Evolutionary conservation across 1,140 invertebrate species (phyloP), one percentile per base, ranked within the genome.

Genomic region (Elysia chlorotica): DNA sequence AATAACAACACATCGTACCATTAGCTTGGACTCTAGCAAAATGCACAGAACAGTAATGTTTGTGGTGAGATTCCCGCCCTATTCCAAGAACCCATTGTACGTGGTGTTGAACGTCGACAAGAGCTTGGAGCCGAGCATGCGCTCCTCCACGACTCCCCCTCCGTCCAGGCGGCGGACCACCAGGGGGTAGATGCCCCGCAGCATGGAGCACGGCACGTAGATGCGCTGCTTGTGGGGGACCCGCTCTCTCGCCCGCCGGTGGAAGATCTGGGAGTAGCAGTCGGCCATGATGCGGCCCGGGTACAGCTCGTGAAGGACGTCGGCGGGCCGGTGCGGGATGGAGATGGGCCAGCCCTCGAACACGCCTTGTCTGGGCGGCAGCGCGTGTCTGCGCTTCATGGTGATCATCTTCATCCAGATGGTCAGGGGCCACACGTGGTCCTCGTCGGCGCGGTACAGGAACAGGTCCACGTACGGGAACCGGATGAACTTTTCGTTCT

Each of bases 401-500:
- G 63, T 48, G n/a, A 65, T 35, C 61, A 61, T 37, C 35, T 72
- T 72, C 70, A 72, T 72, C 70, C 70, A 72, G 62, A 72, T 72
- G 19, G 70, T 72, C 41, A 72, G 62, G 6, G 70, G 70, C 70
- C 70, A 72, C 30, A 72, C 36, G 33, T 72, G 61, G 1, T 65
- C 41, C 33, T 14, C 10, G 48, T 72, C 70, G 41, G 65, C 70
- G 36, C 48, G 53, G 36, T 72, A 65, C 2, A 62, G 70, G 28
- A 72, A 72, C 17, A 72, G 41, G 48, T 72, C 70, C 28, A 72
- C 63, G 48, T 56, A 72, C n/a, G 70, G 70, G 23, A 72, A 72
- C 0, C 57, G 59, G 25, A 72, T 72, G 53, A 72, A 72, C 25
- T 1, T 37, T 53, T 72, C 70, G 21, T 33, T 21, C 14, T 41